phyloP scores from a whole-genome alignment of 2,888 invertebrate species.

The Lottia scabra region DNA sequence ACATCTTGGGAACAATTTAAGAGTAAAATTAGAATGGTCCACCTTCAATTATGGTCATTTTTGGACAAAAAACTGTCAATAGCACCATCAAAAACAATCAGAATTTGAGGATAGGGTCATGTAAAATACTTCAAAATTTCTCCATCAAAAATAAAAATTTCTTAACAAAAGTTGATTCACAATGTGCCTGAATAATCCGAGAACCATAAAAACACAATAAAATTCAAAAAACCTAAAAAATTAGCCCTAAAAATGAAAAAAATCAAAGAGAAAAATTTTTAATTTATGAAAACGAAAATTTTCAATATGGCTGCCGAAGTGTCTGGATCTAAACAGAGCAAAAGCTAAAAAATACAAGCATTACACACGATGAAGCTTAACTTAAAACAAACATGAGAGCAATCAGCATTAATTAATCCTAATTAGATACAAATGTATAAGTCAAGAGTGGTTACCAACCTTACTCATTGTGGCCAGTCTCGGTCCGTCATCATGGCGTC shows the following conservation, averaged over 20 bases:
- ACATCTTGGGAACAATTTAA: constrained; percentile 24
- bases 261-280: neutral
- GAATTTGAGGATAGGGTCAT: constrained; percentile 4
- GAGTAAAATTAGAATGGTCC: constrained; percentile 43
- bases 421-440: neutral
- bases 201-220: neutral
- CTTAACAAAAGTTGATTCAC: constrained; percentile 11
- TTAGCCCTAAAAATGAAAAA: neutral
- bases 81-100: constrained; percentile 11
- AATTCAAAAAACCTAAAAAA: neutral
- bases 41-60: constrained; percentile 29
- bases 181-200: neutral
- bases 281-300: neutral
- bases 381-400: neutral
- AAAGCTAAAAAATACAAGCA: neutral
- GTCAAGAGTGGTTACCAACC: constrained; percentile 37
- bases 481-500: constrained; percentile 49
- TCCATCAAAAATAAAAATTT: neutral
- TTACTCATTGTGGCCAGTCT: constrained; percentile 51
- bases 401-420: neutral
- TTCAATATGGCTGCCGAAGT: neutral
- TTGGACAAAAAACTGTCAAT: constrained; percentile 21
- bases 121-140: constrained; percentile 5
- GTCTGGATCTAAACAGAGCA: neutral
- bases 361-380: neutral